phyloP scores from a whole-genome alignment of 2,113 vertebrate genomes.

The Poeciliopsis occidentalis region DNA sequence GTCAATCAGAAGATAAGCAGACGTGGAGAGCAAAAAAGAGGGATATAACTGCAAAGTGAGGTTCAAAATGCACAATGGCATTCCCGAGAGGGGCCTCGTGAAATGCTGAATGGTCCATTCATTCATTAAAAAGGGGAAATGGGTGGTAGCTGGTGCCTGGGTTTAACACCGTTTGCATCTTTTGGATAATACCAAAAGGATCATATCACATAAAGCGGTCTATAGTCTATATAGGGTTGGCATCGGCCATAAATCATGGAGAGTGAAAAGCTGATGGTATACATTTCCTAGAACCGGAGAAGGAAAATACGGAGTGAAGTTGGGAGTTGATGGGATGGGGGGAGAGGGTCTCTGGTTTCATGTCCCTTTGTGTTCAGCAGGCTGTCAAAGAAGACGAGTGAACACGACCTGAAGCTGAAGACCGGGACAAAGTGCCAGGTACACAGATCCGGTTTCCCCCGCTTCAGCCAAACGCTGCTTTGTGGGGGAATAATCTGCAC shows the following conservation, averaged over 20 bases:
- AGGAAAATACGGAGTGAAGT: constrained; percentile 45
- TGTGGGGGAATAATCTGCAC: constrained; percentile 78
- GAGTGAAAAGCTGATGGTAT: constrained; percentile 63
- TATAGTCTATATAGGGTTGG: constrained; percentile 10
- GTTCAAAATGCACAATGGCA: constrained; percentile 67
- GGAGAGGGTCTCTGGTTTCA: constrained; percentile 70
- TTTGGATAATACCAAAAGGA: constrained; percentile 28
- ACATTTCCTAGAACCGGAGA: constrained; percentile 66
- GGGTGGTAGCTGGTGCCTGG: constrained; percentile 46
- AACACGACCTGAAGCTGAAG: constrained; percentile 71
- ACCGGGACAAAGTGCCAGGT: constrained; percentile 73
- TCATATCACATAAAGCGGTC: constrained; percentile 17
- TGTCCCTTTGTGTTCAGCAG: constrained; percentile 68
- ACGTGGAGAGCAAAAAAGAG: constrained; percentile 54
- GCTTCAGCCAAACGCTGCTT: constrained; percentile 66
- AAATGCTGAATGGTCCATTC: constrained; percentile 70
- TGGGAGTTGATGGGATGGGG: constrained; percentile 1
- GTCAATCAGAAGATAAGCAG: constrained; percentile 73
- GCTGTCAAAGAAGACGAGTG: constrained; percentile 73
- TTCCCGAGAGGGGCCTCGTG: constrained; percentile 69
- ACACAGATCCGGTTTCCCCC: constrained; percentile 72
- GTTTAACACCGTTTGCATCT: constrained; percentile 43
- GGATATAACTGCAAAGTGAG: constrained; percentile 64
- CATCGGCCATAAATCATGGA: constrained; percentile 41
- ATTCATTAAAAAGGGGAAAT: constrained; percentile 55